Conservation (phyloP, 2,113 vertebrate species). For the Pteropus alecto region DNA sequence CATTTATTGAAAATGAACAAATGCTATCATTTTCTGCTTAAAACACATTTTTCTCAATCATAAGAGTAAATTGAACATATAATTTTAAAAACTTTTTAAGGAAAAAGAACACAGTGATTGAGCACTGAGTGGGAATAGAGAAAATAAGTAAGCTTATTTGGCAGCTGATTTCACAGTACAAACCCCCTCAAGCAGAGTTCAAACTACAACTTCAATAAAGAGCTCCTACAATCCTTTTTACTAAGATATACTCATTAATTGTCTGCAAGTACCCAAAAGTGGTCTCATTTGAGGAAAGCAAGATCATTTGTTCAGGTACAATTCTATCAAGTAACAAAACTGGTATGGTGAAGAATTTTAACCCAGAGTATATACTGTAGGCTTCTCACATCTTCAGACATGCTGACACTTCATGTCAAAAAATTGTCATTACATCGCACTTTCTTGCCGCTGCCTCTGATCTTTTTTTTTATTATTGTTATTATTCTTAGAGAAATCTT, state of each 20-base stretch:
- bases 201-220: neutral
- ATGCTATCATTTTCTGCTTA: neutral
- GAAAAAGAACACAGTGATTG: neutral
- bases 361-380: rapidly evolving
- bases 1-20: neutral
- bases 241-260: neutral
- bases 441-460: neutral
- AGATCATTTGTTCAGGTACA: neutral
- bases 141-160: neutral
- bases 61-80: neutral
- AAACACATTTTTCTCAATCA: neutral
- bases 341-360: neutral
- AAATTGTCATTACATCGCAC: neutral
- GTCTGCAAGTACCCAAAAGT: neutral
- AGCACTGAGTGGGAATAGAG: neutral
- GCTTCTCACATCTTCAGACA: no score
- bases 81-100: neutral
- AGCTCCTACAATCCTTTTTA: neutral
- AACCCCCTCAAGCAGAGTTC: neutral
- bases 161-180: neutral
- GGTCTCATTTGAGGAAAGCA: neutral
- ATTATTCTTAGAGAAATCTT: neutral
- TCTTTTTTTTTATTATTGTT: neutral
- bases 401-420: rapidly evolving
- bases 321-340: neutral